A percentile compares a stretch with the other conserved stretches of the same genome.
Conservation (phyloP, 2,888 invertebrate genomes). For the Quadroppia sp. region DNA sequence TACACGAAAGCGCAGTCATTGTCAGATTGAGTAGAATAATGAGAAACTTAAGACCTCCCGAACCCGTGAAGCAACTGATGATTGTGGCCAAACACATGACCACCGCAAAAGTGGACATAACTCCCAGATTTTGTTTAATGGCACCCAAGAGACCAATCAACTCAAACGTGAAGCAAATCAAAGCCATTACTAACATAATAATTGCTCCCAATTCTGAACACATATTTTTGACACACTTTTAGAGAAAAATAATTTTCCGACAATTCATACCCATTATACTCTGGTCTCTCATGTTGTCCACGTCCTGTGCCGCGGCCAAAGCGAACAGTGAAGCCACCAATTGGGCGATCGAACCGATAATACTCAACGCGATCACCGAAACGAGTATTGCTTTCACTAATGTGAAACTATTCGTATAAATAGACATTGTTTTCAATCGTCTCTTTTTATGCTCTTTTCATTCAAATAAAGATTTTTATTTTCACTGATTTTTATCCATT, state of each 20-base stretch:
- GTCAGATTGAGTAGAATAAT: slow-evolving; percentile 39
- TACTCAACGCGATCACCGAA: slow-evolving; percentile 25
- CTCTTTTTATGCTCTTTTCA: too few species aligned
- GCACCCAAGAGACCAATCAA: slow-evolving; percentile 38
- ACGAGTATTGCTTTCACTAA: slow-evolving; percentile 27
- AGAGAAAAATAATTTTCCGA: too few species aligned
- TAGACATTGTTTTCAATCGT: too few species aligned
- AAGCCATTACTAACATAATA: slow-evolving; percentile 38
- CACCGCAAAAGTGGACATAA: slow-evolving; percentile 31
- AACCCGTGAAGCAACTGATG: slow-evolving; percentile 40
- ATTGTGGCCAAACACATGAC: slow-evolving; percentile 40
- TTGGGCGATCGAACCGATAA: slow-evolving; percentile 39
- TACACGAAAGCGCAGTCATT: slow-evolving; percentile 33
- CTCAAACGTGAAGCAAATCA: slow-evolving; percentile 38
- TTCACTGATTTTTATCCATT: too few species aligned
- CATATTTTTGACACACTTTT: not conserved
- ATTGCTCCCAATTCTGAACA: slow-evolving; percentile 36
- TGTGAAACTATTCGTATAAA: slow-evolving; percentile 13
- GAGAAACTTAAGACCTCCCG: slow-evolving; percentile 39
- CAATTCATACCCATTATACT: slow-evolving; percentile 15
- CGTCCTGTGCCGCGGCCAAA: slow-evolving; percentile 37
- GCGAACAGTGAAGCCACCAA: slow-evolving; percentile 35
- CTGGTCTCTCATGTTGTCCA: slow-evolving; percentile 15
- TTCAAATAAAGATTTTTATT: too few species aligned
- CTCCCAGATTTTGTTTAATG: not conserved